These are phyloP conservation scores for Alfaro cultratus DNA, from an alignment of 2,797 vertebrate species.

Conservation along the genomic window DNA sequence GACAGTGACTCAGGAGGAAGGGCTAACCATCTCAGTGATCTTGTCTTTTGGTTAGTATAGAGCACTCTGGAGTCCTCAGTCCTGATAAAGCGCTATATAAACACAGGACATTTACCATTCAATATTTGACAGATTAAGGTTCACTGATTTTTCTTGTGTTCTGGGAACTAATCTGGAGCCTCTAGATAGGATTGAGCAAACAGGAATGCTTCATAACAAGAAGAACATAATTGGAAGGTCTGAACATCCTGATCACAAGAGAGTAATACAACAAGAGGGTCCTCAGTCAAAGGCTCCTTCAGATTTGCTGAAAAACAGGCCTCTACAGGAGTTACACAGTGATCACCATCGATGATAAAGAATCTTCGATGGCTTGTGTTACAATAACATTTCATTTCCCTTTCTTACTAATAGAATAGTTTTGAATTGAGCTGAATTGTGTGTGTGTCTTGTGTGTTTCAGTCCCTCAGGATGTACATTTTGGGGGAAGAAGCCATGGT, in stretches of 20 bases:
- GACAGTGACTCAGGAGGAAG: too few relatives aligned
- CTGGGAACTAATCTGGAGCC: not conserved
- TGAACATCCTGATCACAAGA: not conserved
- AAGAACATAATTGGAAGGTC: not conserved
- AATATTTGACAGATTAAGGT: not conserved
- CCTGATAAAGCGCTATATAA: not conserved
- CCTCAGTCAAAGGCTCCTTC: not conserved
- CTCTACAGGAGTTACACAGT: not conserved
- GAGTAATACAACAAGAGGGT: not conserved
- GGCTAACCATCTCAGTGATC: too few relatives aligned
- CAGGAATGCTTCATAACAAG: not conserved
- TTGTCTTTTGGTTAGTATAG: too few relatives aligned
- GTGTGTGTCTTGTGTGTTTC: slow-evolving; percentile 45
- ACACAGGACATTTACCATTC: not conserved
- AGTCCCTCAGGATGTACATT: slow-evolving; percentile 93
- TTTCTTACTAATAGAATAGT: not conserved
- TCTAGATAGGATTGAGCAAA: not conserved
- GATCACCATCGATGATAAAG: not conserved
- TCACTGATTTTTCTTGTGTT: not conserved
- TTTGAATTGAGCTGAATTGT: not conserved
- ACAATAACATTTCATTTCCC: not conserved
- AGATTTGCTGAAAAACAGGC: not conserved
- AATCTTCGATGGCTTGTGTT: not conserved
- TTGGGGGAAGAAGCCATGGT: slow-evolving; percentile 93
- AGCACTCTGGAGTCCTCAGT: not conserved